Evolutionary conservation across 2,797 vertebrate genomes (phyloP), one percentile per base, ranked within the genome.

Genomic region (Arnoldichthys spilopterus): DNA sequence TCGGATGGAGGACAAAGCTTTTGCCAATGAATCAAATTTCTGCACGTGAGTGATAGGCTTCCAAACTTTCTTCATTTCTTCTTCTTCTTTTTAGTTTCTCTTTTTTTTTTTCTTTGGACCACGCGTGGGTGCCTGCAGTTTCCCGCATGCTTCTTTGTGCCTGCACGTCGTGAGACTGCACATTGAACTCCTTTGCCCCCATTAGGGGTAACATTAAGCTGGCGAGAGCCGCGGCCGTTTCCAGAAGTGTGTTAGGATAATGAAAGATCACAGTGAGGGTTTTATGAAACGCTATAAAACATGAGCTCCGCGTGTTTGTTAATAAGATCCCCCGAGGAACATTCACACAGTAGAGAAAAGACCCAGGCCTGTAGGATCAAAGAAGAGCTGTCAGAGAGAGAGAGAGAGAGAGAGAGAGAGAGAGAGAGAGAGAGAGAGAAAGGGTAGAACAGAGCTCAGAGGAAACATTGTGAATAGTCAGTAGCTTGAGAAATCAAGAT

Each of bases 201-300:
- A 86, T 90, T 91, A 89, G 67, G 78, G 85, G 88, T 87, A 84
- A 86, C 87, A 90, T 90, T 90, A 91, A 90, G 88, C 88, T 56
- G 34, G 84, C 84, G 85, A 85, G 86, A 87, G 83, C 85, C 80
- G 76, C 87, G 82, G 87, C 87, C 81, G 83, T 91, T 92, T 92
- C 89, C 89, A 89, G 86, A 89, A 61, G 88, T 91, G 87, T 77
- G 76, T 1, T 84, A 66, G 82, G 84, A 85, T 91, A 92, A 92
- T 92, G 90, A 91, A 90, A 93, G 90, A 92, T 92, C 90, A 92
- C 88, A 91, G 89, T 87, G 83, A 47, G 88, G 88, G 91, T 90
- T 92, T 91, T 91, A 92, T 92, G 88, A 91, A 85, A 87, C 88
- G 90, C 89, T 91, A 92, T 93, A 92, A 93, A 93, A 93, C 91